Evolutionary conservation across 2,113 vertebrate species (phyloP).

Genomic region (Haemorhous mexicanus): DNA sequence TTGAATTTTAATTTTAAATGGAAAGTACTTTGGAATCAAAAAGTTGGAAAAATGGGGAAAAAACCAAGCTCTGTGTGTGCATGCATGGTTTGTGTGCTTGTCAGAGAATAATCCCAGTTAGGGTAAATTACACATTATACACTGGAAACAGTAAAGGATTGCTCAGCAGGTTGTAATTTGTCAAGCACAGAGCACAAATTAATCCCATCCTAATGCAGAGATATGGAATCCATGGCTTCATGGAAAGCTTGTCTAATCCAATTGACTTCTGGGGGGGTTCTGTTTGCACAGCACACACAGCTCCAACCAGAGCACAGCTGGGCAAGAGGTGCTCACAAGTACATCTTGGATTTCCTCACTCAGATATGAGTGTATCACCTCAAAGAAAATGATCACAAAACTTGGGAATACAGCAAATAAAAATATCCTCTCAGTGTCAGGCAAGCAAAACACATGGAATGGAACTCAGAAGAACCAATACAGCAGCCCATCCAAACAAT

Average conservation of each 20-base stretch:
- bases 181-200: neutral
- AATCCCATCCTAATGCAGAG: neutral
- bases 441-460: neutral
- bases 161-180: neutral
- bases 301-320: neutral
- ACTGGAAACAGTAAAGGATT: neutral
- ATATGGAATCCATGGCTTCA: neutral
- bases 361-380: neutral
- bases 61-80: neutral
- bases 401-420: neutral
- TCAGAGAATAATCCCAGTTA: neutral
- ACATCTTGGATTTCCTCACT: neutral
- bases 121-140: neutral
- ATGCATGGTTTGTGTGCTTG: rapidly evolving
- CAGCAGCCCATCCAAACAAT: neutral
- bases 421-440: neutral
- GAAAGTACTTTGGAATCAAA: neutral
- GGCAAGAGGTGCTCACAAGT: neutral
- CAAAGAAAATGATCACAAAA: neutral
- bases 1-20: neutral
- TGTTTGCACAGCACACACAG: neutral
- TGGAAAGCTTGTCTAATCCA: neutral
- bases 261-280: neutral
- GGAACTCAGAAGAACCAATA: neutral
- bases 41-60: neutral